These are phyloP conservation scores for Neria commutata DNA, from an alignment of 2,888 invertebrate species.

Conservation along the genomic window DNA sequence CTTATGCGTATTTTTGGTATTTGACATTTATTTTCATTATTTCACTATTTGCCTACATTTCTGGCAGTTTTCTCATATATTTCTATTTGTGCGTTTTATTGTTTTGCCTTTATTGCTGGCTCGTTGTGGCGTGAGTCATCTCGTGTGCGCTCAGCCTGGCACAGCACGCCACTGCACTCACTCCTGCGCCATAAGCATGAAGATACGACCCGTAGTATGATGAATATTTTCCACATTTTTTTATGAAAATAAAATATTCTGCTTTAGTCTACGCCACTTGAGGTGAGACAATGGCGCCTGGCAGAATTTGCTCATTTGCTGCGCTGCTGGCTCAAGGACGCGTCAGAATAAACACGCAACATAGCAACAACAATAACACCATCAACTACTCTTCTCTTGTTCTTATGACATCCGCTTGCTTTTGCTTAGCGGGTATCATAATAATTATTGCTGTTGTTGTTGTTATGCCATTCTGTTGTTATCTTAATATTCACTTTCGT, in stretches of 20 bases:
- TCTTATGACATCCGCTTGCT: neutral
- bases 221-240: too few relatives aligned
- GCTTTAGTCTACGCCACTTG: too few relatives aligned
- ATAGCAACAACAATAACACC: neutral
- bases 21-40: constrained; percentile 1
- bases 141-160: too few relatives aligned
- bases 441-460: neutral
- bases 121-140: too few relatives aligned
- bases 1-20: constrained; percentile 8
- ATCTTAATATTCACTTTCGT: constrained; percentile 30
- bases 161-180: too few relatives aligned
- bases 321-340: neutral
- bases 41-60: neutral
- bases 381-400: neutral
- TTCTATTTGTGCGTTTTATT: constrained; percentile 12
- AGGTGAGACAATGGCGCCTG: too few relatives aligned
- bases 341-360: neutral
- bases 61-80: constrained; percentile 4
- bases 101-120: constrained; percentile 16
- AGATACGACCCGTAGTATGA: too few relatives aligned
- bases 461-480: constrained; percentile 15
- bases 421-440: constrained; percentile 4
- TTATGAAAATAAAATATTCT: too few relatives aligned
- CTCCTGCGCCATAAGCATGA: too few relatives aligned
- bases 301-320: too few relatives aligned